phyloP scores from a whole-genome alignment of 2,113 vertebrate genomes.

The Plotosus lineatus region DNA sequence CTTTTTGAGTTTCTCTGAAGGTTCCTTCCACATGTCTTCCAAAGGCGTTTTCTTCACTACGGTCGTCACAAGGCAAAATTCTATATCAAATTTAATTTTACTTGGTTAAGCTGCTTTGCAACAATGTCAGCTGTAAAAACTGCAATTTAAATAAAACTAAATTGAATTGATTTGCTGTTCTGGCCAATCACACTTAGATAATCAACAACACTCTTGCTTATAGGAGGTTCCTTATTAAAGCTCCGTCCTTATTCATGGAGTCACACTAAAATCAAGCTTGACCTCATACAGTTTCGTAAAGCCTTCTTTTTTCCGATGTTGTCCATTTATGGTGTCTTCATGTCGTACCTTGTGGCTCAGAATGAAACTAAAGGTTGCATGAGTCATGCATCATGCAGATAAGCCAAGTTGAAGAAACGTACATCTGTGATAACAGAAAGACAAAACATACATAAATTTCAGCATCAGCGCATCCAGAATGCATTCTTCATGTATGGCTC shows the following conservation, averaged over 20 bases:
- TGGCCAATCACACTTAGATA: neutral
- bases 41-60: no score
- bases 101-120: no score
- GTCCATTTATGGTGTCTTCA: neutral
- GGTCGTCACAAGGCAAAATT: no score
- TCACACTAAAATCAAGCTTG: neutral
- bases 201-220: neutral
- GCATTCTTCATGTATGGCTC: neutral
- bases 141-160: no score
- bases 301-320: neutral
- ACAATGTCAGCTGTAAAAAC: no score
- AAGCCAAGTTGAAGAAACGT: neutral
- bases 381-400: neutral
- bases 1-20: no score
- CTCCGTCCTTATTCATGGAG: neutral
- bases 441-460: conserved; percentile 30
- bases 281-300: neutral
- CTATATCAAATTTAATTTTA: no score
- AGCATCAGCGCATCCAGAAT: neutral
- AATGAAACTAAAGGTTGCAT: neutral
- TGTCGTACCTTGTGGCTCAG: neutral
- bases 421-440: neutral
- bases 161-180: no score
- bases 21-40: no score
- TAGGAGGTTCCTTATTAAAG: neutral